Evolutionary conservation across 35 echinoderm and acorn worm genomes (phyloP).

Genomic region (Chiridota heheva): DNA sequence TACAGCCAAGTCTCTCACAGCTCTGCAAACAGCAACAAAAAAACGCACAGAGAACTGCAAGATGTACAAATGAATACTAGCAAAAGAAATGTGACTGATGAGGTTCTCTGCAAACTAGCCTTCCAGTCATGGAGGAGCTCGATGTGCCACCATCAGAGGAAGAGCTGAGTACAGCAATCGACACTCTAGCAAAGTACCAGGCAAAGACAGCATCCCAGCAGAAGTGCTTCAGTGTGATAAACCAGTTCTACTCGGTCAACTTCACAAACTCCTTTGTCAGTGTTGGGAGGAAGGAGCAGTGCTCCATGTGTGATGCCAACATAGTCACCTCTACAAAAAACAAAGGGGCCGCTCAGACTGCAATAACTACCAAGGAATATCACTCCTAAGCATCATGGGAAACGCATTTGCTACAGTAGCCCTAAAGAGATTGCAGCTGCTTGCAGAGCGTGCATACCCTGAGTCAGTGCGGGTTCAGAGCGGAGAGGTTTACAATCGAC

Average conservation of each 20-base stretch:
- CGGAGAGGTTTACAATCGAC: constrained; percentile 46
- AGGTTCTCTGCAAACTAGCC: constrained; percentile 6
- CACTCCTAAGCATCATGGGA: constrained; percentile 53
- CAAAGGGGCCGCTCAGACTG: constrained; percentile 56
- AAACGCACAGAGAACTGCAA: constrained; percentile 23
- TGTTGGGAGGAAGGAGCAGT: constrained; percentile 45
- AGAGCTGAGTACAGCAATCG: constrained; percentile 52
- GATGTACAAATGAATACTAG: constrained; percentile 53
- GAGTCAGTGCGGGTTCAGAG: constrained; percentile 72
- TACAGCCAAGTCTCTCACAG: constrained; percentile 16
- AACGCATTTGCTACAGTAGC: constrained; percentile 56
- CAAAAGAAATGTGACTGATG: constrained; percentile 1
- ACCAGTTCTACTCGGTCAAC: constrained; percentile 10
- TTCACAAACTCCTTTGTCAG: constrained; percentile 49
- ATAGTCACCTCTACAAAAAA: constrained; percentile 68
- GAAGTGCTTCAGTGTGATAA: constrained; percentile 54
- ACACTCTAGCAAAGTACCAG: constrained; percentile 48
- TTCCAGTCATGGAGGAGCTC: constrained; percentile 55
- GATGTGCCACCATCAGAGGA: constrained; percentile 39
- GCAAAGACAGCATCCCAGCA: constrained; percentile 32
- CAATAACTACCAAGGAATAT: constrained; percentile 61
- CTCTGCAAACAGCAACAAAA: constrained; percentile 21
- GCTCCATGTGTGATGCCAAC: constrained; percentile 45
- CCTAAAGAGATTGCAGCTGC: constrained; percentile 36
- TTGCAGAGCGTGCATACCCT: constrained; percentile 63